Evolutionary conservation across 2,797 vertebrate genomes (phyloP).

Genomic region (Jordanella pulchra): DNA sequence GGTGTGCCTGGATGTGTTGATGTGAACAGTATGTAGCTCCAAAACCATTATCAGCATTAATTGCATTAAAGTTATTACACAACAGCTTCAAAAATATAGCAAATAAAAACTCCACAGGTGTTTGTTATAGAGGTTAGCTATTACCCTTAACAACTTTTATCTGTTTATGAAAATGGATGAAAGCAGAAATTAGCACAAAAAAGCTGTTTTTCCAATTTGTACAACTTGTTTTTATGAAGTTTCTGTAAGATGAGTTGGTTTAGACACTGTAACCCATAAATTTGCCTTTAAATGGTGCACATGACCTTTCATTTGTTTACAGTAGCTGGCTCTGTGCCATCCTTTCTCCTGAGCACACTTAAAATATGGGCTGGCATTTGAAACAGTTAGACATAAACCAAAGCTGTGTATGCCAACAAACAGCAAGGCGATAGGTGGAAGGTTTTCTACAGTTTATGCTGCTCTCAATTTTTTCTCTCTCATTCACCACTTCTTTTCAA

Average conservation of each 20-base stretch:
- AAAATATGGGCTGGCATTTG: constrained; percentile 70
- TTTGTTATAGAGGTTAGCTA: background rate
- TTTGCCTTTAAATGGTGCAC: background rate
- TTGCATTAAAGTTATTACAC: background rate
- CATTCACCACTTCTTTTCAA: background rate
- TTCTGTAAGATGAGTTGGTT: background rate
- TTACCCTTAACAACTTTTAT: background rate
- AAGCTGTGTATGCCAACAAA: constrained; percentile 65
- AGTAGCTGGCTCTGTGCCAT: constrained; percentile 11
- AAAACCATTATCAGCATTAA: background rate
- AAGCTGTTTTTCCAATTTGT: too few species aligned
- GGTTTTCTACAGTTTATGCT: background rate
- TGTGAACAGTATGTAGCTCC: background rate
- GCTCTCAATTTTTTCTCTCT: background rate
- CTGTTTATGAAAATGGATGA: background rate
- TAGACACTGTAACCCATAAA: background rate
- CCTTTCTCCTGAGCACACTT: constrained; percentile 17
- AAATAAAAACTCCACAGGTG: background rate
- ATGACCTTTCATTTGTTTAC: constrained; percentile 47
- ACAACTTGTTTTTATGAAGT: background rate
- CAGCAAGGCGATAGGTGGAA: constrained; percentile 10
- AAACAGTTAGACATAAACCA: constrained; percentile 49
- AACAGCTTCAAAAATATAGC: background rate
- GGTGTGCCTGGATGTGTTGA: background rate
- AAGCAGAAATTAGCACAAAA: background rate